These are phyloP conservation scores for Cebidichthys violaceus DNA, from an alignment of 2,113 vertebrate genomes.

Conservation along the genomic window DNA sequence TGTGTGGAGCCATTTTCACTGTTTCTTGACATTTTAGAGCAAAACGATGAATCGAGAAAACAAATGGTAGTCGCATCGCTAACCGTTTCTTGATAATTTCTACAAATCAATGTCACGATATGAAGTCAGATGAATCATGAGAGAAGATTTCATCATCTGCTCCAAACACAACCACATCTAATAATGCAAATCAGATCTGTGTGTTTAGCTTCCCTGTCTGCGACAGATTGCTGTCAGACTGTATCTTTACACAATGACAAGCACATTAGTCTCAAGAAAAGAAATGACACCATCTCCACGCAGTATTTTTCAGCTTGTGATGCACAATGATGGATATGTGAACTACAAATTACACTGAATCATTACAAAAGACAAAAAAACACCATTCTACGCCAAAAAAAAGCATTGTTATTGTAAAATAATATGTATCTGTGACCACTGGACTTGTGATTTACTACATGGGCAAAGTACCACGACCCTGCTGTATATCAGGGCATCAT, in stretches of 20 bases:
- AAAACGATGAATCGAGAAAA: not conserved
- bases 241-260: slow-evolving; percentile 30
- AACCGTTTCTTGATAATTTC: not conserved
- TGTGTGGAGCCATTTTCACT: not conserved
- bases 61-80: not conserved
- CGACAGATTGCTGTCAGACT: slow-evolving; percentile 23
- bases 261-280: slow-evolving; percentile 38
- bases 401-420: slow-evolving; percentile 6
- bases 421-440: not conserved
- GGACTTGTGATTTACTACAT: slow-evolving; percentile 31
- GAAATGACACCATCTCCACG: slow-evolving; percentile 37
- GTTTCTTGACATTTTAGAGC: not conserved
- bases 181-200: not conserved
- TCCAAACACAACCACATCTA: not conserved
- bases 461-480: slow-evolving; percentile 16
- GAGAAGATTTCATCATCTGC: not conserved
- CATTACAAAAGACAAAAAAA: slow-evolving; percentile 18
- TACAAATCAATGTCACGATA: not conserved
- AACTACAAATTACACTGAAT: slow-evolving; percentile 25
- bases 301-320: slow-evolving; percentile 15
- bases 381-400: not conserved
- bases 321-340: slow-evolving; percentile 9
- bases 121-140: not conserved
- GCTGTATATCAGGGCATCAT: slow-evolving; percentile 53
- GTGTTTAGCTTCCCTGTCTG: slow-evolving; percentile 20